Evolutionary conservation across 2,797 vertebrate genomes (phyloP).

Genomic region (Alfaro cultratus): DNA sequence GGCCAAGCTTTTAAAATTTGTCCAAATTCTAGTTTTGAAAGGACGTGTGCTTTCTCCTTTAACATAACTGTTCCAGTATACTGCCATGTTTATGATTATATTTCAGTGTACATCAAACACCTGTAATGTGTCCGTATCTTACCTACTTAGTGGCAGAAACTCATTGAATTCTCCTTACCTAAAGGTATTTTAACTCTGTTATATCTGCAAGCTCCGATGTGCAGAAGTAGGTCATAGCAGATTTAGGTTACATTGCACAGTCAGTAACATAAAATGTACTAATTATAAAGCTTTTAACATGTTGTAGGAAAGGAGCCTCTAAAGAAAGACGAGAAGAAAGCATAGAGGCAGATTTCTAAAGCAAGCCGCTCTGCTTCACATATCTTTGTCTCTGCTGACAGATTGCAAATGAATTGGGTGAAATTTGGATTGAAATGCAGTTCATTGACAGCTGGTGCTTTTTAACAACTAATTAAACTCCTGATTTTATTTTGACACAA

Average conservation of each 20-base stretch:
- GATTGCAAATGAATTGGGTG: background rate
- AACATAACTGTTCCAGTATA: background rate
- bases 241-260: background rate
- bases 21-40: background rate
- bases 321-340: background rate
- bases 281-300: background rate
- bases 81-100: too few relatives aligned
- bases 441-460: background rate
- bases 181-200: background rate
- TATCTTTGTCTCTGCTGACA: background rate
- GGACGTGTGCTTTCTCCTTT: background rate
- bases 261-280: background rate
- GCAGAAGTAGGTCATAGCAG: background rate
- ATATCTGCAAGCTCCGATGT: background rate
- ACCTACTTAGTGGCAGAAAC: too few relatives aligned
- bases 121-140: too few relatives aligned
- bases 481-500: background rate
- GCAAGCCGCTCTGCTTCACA: background rate
- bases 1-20: background rate
- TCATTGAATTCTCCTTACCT: too few relatives aligned
- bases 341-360: background rate
- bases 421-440: background rate
- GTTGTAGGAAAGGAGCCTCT: background rate
- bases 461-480: background rate
- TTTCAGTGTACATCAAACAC: too few relatives aligned